phyloP scores from a whole-genome alignment of 1,140 invertebrate genomes.

The Dendrolimus punctatus region DNA sequence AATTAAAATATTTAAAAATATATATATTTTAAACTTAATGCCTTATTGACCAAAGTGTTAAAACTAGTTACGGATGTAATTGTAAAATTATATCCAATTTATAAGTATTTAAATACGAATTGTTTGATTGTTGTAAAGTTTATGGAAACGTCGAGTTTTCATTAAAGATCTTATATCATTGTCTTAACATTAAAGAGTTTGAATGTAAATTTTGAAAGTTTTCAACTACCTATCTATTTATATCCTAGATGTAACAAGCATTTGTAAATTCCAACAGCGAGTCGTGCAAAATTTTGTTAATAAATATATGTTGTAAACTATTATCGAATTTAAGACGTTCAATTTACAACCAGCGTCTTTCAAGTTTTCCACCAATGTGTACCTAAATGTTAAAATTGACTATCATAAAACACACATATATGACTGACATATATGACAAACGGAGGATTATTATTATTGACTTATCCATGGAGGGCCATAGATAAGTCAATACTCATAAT shows the following conservation, averaged over 20 bases:
- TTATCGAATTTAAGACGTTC: no score
- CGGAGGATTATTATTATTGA: no score
- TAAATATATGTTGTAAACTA: not conserved
- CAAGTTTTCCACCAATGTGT: no score
- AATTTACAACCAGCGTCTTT: no score
- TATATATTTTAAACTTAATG: conserved; percentile 70
- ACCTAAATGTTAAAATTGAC: no score
- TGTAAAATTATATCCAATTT: conserved; percentile 49
- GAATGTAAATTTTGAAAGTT: conserved; percentile 21
- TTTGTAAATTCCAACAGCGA: conserved; percentile 25
- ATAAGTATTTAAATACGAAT: conserved; percentile 42
- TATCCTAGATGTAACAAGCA: conserved; percentile 23
- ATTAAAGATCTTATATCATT: conserved; percentile 58
- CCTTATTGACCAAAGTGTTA: conserved; percentile 71
- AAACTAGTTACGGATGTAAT: conserved; percentile 65
- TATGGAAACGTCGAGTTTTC: conserved; percentile 54
- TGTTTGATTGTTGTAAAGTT: conserved; percentile 68
- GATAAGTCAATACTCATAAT: no score
- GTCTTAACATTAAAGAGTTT: conserved; percentile 35
- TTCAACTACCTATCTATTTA: conserved; percentile 19
- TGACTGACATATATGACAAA: no score
- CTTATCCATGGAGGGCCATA: no score
- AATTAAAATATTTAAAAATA: conserved; percentile 61
- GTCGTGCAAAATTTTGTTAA: conserved; percentile 5
- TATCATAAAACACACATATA: no score